Base-by-base conservation (phyloP, 1,140 invertebrate species). In the Macrobrachium rosenbergii region DNA sequence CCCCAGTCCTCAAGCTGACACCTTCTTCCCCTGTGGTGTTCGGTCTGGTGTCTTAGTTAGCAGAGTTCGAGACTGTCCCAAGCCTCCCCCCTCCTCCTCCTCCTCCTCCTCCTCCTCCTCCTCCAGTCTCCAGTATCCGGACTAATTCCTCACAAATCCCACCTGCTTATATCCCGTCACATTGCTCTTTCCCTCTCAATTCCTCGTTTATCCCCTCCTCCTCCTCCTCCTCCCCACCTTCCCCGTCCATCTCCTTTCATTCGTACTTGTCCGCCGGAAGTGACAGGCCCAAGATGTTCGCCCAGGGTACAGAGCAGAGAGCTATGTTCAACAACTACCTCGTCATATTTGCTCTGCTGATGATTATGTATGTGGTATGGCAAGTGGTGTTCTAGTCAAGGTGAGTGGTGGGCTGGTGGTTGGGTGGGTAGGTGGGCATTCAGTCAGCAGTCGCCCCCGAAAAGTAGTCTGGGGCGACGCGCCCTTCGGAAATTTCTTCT, bases 281-380 rank as follows among this genome's bases (percentile, higher is more conserved):
- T 16, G 43, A 17, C 64, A 58, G 37, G n/a, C n/a, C 45, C 17
- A 83, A 37, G 72, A 87, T 87, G 85, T 43, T 87, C 78, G 85
- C 64, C 64, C 64, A 87, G 69, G 85, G 85, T n/a, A 87, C 85
- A 7, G 85, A 87, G 19, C 85, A 87, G 78, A 52, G 85, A n/a
- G 85, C 85, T 59, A 87, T 87, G 85, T 78, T 79, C 28, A 87
- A 87, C 72, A 87, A 87, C 60, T 87, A 87, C 85, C 52, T 87
- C 76, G 85, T 87, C 64, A 87, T 87, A 21, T 87, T 87, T 45
- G 85, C 85, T 28, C 72, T 87, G 59, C 85, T 87, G 11, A 28
- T 87, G 28, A 76, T 87, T 14, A 87, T 87, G 85, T 87, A 87
- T 59, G 64, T 87, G 62, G 28, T 87, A 19, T 87, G 72, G 67